These are phyloP conservation scores for Microctonus hyperodae DNA, from an alignment of 2,888 invertebrate species.

Conservation along the genomic window DNA sequence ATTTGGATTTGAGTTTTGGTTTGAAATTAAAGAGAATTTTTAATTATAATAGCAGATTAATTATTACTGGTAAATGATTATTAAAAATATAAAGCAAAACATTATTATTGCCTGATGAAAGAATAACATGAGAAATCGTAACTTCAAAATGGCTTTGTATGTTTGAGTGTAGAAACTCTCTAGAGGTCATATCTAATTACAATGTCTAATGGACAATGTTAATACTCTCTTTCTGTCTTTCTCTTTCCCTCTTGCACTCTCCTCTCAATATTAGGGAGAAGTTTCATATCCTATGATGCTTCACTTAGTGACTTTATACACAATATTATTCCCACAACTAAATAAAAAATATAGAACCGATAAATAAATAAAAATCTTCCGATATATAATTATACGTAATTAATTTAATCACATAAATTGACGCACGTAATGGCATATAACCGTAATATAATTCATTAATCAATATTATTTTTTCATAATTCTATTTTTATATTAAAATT, in stretches of 20 bases:
- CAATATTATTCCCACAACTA: background rate
- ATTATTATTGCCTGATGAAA: slow-evolving; percentile 12
- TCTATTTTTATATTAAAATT: too few species aligned
- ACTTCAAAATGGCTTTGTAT: slow-evolving; percentile 8
- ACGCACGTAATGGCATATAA: background rate
- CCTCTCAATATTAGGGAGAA: slow-evolving; percentile 10
- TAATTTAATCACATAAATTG: background rate
- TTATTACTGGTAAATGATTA: background rate
- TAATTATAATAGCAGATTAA: background rate
- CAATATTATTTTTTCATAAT: background rate
- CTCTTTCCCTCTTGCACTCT: background rate
- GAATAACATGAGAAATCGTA: slow-evolving; percentile 9
- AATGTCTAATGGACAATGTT: slow-evolving; percentile 30
- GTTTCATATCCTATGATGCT: slow-evolving; percentile 18
- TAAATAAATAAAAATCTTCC: background rate
- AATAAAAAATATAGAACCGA: background rate
- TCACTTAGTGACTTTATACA: slow-evolving; percentile 4
- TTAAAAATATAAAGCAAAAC: slow-evolving; percentile 10
- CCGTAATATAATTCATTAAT: background rate
- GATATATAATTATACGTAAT: background rate
- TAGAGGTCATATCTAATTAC: slow-evolving; percentile 32
- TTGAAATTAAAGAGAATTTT: background rate
- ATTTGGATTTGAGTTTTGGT: too few species aligned
- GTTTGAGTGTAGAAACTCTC: slow-evolving; percentile 22
- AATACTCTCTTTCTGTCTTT: slow-evolving; percentile 16